Evolutionary conservation across 1,140 invertebrate genomes (phyloP), one percentile per base, ranked within the genome.

Genomic region (Eriocheir sinensis): DNA sequence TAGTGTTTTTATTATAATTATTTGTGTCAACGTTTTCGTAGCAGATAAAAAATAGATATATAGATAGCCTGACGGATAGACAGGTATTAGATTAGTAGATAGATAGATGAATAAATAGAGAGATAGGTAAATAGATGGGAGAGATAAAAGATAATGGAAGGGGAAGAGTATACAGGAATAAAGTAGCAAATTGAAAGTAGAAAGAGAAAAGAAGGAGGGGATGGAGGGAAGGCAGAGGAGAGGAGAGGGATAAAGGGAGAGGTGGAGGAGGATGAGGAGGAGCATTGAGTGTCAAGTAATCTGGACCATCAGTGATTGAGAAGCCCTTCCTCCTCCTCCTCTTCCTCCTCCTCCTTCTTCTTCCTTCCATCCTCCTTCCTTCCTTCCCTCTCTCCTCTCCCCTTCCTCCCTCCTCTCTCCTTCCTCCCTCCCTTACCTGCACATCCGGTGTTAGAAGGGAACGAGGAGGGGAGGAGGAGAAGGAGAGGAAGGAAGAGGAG

Each of bases 301-400:
- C 60, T 72, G 60, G 60, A n/a, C 21, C 21, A 4, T 72, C 60
- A 72, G 60, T 72, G 60, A 72, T 72, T 72, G 60, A 72, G 60
- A 72, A 72, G 60, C 60, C 60, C 27, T n/a, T 86, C 40, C 34
- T 40, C 60, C 27, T 72, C 60, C 88, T 53, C 40, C 44, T 44
- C 32, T 41, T n/a, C 32, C 88, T 53, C 88, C 44, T 53, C 88
- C 88, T 53, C 32, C 88, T 53, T 21, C 44, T 44, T 34, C 40
- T 48, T 38, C 86, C 27, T 36, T 32, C 36, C 86, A 6, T 41
- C 38, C 86, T 89, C 15, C 15, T 32, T 30, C 44, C n/a, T 44
- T 53, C 38, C 48, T 44, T 17, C 44, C 17, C 40, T 41, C 44
- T 34, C 4, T 89, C 86, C 79, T 41, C 41, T 89, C 41, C 41